Percentiles rank a stretch among this genome's conserved stretches.
Evolutionary conservation across 2,888 invertebrate genomes (phyloP).

Genomic region (Nebria salina): DNA sequence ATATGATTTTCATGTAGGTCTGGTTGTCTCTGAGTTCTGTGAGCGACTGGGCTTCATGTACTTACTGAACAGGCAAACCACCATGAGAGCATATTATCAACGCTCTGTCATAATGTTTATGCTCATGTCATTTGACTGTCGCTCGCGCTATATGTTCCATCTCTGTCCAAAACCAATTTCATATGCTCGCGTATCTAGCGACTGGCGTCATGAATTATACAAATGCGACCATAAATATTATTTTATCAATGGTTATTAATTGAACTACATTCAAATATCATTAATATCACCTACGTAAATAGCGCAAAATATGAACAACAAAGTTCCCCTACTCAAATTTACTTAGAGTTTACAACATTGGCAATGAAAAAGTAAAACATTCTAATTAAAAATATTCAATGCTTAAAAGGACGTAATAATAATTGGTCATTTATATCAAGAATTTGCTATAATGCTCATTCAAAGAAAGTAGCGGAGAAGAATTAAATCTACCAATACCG

Average conservation of each 20-base stretch:
- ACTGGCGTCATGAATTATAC: conserved; percentile 39
- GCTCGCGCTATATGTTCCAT: not conserved
- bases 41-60: not conserved
- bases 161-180: conserved; percentile 27
- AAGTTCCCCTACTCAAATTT: too few relatives aligned
- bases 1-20: not conserved
- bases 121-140: not conserved
- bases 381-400: too few relatives aligned
- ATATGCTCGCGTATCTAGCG: conserved; percentile 19
- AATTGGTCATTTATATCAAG: too few relatives aligned
- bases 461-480: too few relatives aligned
- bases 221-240: conserved; percentile 42
- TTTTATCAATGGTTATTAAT: conserved; percentile 47
- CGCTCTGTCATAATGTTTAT: not conserved
- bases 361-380: too few relatives aligned
- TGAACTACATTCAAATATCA: conserved; percentile 44
- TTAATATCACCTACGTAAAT: conserved; percentile 40
- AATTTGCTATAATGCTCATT: too few relatives aligned
- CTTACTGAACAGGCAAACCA: not conserved
- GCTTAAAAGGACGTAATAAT: too few relatives aligned
- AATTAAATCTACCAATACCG: too few relatives aligned
- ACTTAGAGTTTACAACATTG: too few relatives aligned
- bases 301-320: conserved; percentile 5
- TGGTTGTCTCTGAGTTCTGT: not conserved
- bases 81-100: not conserved